Conservation (phyloP, 2,797 vertebrate species). For the Urocyon cinereoargenteus region DNA sequence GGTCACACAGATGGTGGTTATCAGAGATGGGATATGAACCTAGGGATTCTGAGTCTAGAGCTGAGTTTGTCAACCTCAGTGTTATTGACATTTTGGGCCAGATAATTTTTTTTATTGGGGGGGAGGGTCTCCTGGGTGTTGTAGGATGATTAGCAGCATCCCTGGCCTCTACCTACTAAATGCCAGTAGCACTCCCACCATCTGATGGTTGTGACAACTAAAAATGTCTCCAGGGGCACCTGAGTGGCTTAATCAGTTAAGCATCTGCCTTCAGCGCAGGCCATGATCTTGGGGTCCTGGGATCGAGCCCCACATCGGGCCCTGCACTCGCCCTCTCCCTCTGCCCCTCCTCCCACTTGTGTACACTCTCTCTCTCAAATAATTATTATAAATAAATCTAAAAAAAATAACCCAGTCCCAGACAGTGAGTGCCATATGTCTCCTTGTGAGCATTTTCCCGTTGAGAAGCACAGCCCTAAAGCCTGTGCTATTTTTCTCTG, state of each 20-base stretch:
- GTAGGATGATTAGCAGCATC: neutral
- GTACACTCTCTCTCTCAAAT: neutral
- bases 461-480: neutral
- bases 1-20: neutral
- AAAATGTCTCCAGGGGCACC: neutral
- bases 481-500: neutral
- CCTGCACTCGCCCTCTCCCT: neutral
- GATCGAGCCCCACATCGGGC: neutral
- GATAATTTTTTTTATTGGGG: neutral
- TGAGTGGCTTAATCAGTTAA: neutral
- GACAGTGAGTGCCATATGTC: neutral
- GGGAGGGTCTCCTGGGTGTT: neutral
- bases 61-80: neutral
- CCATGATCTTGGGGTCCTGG: neutral
- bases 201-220: neutral
- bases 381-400: neutral
- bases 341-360: neutral
- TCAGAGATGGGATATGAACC: neutral
- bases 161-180: neutral
- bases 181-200: neutral
- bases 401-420: neutral
- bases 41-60: neutral
- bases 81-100: neutral
- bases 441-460: too few species aligned
- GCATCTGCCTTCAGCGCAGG: neutral